These are phyloP conservation scores for Sinocyclocheilus grahami DNA, from an alignment of 2,113 vertebrate genomes.

Conservation along the genomic window DNA sequence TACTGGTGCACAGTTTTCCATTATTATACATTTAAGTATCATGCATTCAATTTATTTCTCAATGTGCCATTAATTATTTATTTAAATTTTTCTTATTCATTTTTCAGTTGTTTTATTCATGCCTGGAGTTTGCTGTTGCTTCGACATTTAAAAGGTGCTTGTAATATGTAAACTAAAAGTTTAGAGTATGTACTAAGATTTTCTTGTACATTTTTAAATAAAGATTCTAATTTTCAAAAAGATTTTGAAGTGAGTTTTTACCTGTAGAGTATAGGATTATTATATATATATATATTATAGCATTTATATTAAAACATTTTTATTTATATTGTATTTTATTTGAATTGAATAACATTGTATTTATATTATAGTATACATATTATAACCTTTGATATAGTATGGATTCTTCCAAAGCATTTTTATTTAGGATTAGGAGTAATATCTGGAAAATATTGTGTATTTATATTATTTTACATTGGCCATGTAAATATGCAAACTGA, in stretches of 20 bases:
- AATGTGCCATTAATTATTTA: not conserved
- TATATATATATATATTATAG: too few relatives aligned
- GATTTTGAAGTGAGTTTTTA: constrained; percentile 32
- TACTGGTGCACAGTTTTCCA: not conserved
- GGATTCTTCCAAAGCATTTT: not conserved
- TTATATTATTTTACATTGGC: not conserved
- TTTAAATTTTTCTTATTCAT: not conserved
- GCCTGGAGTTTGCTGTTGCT: not conserved
- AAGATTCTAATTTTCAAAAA: constrained; percentile 25
- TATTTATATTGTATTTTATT: not conserved
- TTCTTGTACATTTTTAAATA: constrained; percentile 24
- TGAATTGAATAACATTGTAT: not conserved
- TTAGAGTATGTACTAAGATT: not conserved
- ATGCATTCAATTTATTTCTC: not conserved
- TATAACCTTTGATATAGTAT: not conserved
- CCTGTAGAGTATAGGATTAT: not conserved
- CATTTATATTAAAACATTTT: not conserved
- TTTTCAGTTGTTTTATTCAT: constrained; percentile 22
- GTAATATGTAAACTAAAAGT: not conserved
- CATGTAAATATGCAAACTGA: not conserved
- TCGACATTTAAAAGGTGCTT: not conserved
- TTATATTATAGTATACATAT: not conserved
- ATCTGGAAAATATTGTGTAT: not conserved
- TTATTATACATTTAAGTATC: constrained; percentile 13
- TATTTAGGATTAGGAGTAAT: not conserved